Conservation (phyloP, 1,140 invertebrate species). For the Cydia strobilella region DNA sequence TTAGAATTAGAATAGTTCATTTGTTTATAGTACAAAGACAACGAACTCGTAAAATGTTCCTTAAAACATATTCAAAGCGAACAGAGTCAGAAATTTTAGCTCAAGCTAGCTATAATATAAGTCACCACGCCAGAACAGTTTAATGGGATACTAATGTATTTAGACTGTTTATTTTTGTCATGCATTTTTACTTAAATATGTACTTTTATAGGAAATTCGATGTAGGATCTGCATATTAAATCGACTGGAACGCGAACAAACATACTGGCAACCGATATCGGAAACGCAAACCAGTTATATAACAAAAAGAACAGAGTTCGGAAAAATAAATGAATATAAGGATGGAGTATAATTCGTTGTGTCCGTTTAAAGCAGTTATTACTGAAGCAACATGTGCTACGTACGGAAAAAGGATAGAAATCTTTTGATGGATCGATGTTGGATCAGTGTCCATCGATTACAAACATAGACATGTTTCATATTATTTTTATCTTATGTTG, state of each 20-base stretch:
- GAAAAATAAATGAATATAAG: slow-evolving; percentile 13
- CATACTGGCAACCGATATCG: slow-evolving; percentile 22
- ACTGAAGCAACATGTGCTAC: slow-evolving; percentile 5
- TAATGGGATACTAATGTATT: slow-evolving; percentile 32
- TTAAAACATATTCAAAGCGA: slow-evolving; percentile 56
- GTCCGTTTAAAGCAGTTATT: slow-evolving; percentile 18
- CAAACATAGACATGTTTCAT: background rate
- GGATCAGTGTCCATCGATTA: background rate
- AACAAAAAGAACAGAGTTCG: slow-evolving; percentile 15
- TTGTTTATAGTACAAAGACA: slow-evolving; percentile 70
- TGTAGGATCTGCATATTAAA: slow-evolving; percentile 1
- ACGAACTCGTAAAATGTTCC: slow-evolving; percentile 70
- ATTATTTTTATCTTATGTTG: background rate
- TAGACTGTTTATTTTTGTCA: background rate
- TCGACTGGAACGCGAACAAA: slow-evolving; percentile 16
- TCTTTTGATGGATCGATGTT: slow-evolving; percentile 15
- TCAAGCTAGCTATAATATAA: background rate
- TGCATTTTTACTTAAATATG: background rate
- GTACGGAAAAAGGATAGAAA: slow-evolving; percentile 25
- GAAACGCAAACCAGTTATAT: slow-evolving; percentile 27
- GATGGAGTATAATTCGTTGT: slow-evolving; percentile 15
- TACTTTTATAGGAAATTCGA: background rate
- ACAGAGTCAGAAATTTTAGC: slow-evolving; percentile 38
- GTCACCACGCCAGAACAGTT: background rate
- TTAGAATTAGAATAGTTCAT: slow-evolving; percentile 49